Base-by-base conservation (phyloP, 2,888 invertebrate genomes). In the Bembecia ichneumoniformis region DNA sequence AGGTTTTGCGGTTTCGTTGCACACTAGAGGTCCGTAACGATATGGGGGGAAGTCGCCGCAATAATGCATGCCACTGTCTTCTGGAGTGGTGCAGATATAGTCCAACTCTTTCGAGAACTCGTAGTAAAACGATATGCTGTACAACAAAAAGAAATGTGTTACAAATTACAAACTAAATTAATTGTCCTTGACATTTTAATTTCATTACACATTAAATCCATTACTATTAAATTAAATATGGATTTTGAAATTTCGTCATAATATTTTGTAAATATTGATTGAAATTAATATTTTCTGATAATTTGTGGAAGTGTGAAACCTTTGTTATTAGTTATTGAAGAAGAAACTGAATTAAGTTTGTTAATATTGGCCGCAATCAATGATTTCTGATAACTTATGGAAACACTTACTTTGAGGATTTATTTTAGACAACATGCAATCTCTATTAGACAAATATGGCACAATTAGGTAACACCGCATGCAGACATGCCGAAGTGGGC, bases 71-170 rank as follows among this genome's bases (percentile, higher is more conserved):
- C 99, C 99, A 57, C 93, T 96, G 76, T 96, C 96, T 62, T 96
- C 95, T 35, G 94, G 93, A 62, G 93, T 92, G 58, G 96, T 95
- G 88, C 99, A 99, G 69, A 99, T 99, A 88, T 97, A 99, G 83
- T 99, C 99, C 87, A 96, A 91, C 71, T 96, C 96, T 82, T 93
- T 93, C 53, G 93, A 92, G 86, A 93, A 92, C 81, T 93, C 93
- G 90, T 96, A 97, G 90, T 94, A 95, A 74, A 93, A 92, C 65
- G 95, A 93, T 74, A 90, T 89, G 82, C 91, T 91, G 86, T 54
- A 59, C 60, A 53, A 66, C 52, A 62, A 57, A 51, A 46, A 17
- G 7, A 48, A 1, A 35, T 48, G 16, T 49, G 35, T 35, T 9
- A 45, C 3, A 15, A 15, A 9, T 9, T 5, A 28, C 9, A 28